phyloP scores from a whole-genome alignment of 2,888 invertebrate genomes.

The Agelastica alni region DNA sequence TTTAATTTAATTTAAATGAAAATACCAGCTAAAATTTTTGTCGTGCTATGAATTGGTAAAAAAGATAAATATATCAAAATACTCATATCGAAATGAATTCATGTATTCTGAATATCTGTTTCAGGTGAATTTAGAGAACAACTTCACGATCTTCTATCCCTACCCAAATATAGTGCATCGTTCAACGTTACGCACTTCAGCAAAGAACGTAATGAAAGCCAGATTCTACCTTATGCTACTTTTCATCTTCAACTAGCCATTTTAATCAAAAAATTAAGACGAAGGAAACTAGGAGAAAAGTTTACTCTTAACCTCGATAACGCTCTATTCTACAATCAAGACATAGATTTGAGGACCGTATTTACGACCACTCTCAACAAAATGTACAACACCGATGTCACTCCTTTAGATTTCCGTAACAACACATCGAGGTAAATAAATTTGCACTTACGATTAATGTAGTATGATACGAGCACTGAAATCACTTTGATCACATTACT shows the following conservation, averaged over 20 bases:
- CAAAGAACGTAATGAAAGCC: constrained; percentile 34
- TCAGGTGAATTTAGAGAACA: constrained; percentile 43
- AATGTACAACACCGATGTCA: constrained; percentile 46
- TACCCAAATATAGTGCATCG: constrained; percentile 30
- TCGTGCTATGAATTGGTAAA: too few relatives aligned
- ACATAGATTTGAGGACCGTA: constrained; percentile 39
- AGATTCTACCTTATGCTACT: constrained; percentile 41
- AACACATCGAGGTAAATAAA: constrained; percentile 32
- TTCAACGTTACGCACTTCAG: constrained; percentile 32
- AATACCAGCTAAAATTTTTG: too few relatives aligned
- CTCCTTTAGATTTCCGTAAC: constrained; percentile 44
- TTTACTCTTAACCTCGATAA: constrained; percentile 47
- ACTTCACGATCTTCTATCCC: constrained; percentile 47
- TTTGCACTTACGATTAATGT: too few relatives aligned
- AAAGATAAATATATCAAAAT: too few relatives aligned
- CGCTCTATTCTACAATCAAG: constrained; percentile 46
- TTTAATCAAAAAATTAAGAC: constrained; percentile 44
- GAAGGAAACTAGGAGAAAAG: constrained; percentile 29
- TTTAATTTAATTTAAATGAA: too few relatives aligned
- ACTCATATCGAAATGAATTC: too few relatives aligned
- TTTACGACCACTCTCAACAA: constrained; percentile 42
- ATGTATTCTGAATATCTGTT: too few relatives aligned
- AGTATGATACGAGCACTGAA: too few relatives aligned
- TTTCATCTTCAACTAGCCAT: constrained; percentile 50
- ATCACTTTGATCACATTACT: too few relatives aligned